Percentiles rank a stretch among this genome's conserved stretches.
Evolutionary conservation across 2,888 invertebrate genomes (phyloP).

Genomic region (Fissipunctia ypsillon): DNA sequence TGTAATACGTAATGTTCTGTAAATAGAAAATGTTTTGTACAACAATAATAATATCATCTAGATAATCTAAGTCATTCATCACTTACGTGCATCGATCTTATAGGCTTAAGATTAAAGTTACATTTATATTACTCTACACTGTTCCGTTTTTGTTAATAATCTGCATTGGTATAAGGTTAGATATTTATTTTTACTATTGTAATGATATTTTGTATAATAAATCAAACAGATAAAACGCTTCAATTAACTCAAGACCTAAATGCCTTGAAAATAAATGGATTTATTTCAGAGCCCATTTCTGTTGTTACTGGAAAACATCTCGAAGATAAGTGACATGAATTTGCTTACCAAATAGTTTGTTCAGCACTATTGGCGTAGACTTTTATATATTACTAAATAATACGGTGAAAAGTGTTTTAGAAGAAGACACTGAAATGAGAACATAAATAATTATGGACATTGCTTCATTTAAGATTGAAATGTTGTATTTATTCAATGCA

Average conservation of each 20-base stretch:
- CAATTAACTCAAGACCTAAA: constrained; percentile 19
- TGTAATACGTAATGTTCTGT: constrained; percentile 26
- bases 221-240: constrained; percentile 15
- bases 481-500: not conserved
- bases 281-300: constrained; percentile 42
- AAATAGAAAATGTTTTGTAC: constrained; percentile 50
- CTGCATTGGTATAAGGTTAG: not conserved
- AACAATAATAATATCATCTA: constrained; percentile 17
- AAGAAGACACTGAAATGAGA: not conserved
- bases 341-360: constrained; percentile 38
- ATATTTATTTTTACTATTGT: not conserved
- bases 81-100: constrained; percentile 25
- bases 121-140: not conserved
- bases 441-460: constrained; percentile 11
- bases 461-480: not conserved
- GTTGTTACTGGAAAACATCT: constrained; percentile 16
- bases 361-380: not conserved
- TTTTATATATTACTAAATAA: constrained; percentile 23
- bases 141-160: constrained; percentile 12
- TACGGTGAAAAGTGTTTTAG: not conserved
- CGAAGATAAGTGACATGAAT: constrained; percentile 39
- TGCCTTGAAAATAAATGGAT: constrained; percentile 35
- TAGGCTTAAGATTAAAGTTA: constrained; percentile 2
- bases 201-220: not conserved
- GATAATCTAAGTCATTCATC: constrained; percentile 13